Evolutionary conservation across 2,113 vertebrate species (phyloP).

Genomic region (Myrmecobius fasciatus): DNA sequence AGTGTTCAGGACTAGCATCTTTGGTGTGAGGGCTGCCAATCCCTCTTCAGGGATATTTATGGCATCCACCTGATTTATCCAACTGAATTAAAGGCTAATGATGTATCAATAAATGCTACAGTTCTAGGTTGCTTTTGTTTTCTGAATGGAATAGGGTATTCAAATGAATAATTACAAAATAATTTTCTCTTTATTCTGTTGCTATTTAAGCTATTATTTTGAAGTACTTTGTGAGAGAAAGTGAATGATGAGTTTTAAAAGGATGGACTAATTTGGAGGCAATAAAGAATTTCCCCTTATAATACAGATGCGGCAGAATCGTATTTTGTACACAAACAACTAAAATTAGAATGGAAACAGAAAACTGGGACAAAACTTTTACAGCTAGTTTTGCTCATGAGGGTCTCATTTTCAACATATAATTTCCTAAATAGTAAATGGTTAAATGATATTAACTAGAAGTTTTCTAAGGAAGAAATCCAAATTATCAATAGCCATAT

Average conservation of each 20-base stretch:
- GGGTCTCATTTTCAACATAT: not conserved
- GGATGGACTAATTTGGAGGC: not conserved
- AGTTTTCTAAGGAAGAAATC: not conserved
- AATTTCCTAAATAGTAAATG: not conserved
- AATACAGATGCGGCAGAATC: not conserved
- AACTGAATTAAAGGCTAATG: not conserved
- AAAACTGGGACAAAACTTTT: not conserved
- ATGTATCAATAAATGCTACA: not conserved
- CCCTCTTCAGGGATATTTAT: too few relatives aligned
- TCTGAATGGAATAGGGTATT: not conserved
- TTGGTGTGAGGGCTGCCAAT: too few relatives aligned
- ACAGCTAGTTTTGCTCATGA: not conserved
- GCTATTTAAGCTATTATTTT: not conserved
- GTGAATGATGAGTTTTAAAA: not conserved
- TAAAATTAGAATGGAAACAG: not conserved
- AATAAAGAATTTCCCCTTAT: not conserved
- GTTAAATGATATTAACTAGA: not conserved
- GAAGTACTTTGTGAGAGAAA: not conserved
- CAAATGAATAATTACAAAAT: not conserved
- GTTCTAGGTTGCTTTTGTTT: conserved; percentile 5
- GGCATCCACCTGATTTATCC: too few relatives aligned
- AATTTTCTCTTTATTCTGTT: not conserved
- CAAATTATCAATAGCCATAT: not conserved
- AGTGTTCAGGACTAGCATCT: too few relatives aligned
- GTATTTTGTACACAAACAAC: not conserved